Evolutionary conservation across 2,797 vertebrate genomes (phyloP), one percentile per base, ranked within the genome.

Genomic region (Poecilia picta): DNA sequence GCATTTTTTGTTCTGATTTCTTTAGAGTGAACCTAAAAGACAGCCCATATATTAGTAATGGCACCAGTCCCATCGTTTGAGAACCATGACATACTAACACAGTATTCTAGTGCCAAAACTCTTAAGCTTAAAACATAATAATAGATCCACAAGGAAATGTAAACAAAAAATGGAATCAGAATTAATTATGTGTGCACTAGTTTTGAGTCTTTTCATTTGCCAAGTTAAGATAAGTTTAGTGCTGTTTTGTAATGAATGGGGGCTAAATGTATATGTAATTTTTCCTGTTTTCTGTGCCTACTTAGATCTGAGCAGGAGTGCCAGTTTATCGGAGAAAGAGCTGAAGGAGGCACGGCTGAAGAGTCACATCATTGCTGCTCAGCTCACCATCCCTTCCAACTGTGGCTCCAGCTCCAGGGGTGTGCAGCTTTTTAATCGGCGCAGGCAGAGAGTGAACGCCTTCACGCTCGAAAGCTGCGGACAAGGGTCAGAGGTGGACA

Each of bases 381-480:
- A 99, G 93, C 96, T 99, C 85, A 98, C 96, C 77, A 92, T 97
- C 46, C 97, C 97, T 0, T 97, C 97, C 13, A 94, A 96, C 89
- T 94, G 96, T 90, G 96, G 94, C 91, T 99, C 98, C 92, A 96
- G 93, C 91, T 99, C 98, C 83, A 97, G 96, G 76, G 98, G 98
- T 0, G 98, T 98, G 47, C 97, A 97, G 91, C 97, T 99, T 79
- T 99, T 99, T 95, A 96, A 99, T 91, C 95, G 97, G 28, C 97
- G 98, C 87, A 95, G 95, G 91, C 97, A 99, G 89, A 95, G 97
- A 10, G 96, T 99, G 4, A 97, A 97, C 10, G 96, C 97, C 72
- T 98, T 98, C 73, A 94, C 97, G 0, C 92, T 95, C 2, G 94
- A 96, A 82, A 96, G 95, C 87, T 78, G 92, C 5, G 94, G 95